Conservation (phyloP, 2,888 invertebrate species). For the Acleris emargana region DNA sequence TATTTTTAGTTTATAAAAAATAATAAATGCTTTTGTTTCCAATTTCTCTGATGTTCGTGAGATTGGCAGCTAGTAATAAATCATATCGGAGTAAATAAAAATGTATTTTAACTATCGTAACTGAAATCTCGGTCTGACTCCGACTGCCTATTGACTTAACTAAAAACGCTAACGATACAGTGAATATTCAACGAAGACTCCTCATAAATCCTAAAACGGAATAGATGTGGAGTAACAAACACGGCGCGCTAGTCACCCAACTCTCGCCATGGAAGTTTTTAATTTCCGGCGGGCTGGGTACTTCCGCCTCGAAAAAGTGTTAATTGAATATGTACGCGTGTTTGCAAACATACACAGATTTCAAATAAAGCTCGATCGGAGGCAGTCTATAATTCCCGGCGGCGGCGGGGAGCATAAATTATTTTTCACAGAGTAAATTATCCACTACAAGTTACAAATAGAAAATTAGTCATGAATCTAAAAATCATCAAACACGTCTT, state of each 20-base stretch:
- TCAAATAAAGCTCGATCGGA: slow-evolving; percentile 18
- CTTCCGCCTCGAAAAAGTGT: slow-evolving; percentile 75
- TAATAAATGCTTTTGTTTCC: too few relatives aligned
- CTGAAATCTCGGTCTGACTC: neutral
- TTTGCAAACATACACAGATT: slow-evolving; percentile 40
- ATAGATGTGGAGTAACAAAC: slow-evolving; percentile 23
- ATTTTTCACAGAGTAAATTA: too few relatives aligned
- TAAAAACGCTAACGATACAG: slow-evolving; percentile 3
- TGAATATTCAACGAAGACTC: slow-evolving; percentile 21
- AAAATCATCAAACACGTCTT: too few relatives aligned
- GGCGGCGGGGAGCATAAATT: too few relatives aligned
- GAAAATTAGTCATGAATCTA: too few relatives aligned
- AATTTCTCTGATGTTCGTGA: too few relatives aligned
- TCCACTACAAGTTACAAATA: too few relatives aligned
- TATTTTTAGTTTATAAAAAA: too few relatives aligned
- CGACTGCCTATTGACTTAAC: neutral
- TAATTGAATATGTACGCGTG: slow-evolving; percentile 70
- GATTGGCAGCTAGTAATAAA: too few relatives aligned
- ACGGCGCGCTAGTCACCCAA: slow-evolving; percentile 9
- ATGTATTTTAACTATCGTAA: neutral
- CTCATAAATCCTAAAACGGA: slow-evolving; percentile 34
- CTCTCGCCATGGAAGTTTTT: slow-evolving; percentile 57
- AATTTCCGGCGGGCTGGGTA: slow-evolving; percentile 74
- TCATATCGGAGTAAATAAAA: neutral
- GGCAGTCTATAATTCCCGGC: neutral